Evolutionary conservation across 2,113 vertebrate genomes (phyloP), one percentile per base, ranked within the genome.

Genomic region (Phalacrocorax aristotelis): DNA sequence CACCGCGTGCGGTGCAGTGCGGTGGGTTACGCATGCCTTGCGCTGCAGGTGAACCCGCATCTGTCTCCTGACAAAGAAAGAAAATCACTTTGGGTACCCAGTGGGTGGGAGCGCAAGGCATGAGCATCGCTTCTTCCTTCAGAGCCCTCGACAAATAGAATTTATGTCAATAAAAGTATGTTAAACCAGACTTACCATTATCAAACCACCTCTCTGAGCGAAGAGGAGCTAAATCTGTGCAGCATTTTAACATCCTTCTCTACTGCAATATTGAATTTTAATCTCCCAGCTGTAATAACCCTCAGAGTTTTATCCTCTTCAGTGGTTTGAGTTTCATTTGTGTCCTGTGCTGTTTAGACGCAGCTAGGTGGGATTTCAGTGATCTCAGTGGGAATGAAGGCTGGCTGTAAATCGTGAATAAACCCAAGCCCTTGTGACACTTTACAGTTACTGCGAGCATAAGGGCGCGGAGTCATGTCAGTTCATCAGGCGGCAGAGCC

Each of bases 231-330:
- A 77, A 93, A 81, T 38, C 84, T 25, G 61, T 30, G 80, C 61
- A 61, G 69, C 27, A 11, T 83, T 94, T 46, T 80, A 83, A 51
- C 77, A 60, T 52, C 72, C 65, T 68, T 61, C 25, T 68, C 76
- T 89, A 2, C 87, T 81, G n/a, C 55, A 71, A 40, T 69, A 69
- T 40, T 88, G 87, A 91, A 95, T 88, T 93, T 92, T 89, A 94
- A 87, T 92, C 90, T 96, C 48, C 46, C 49, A 11, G 25, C 62
- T 71, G 36, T 74, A 71, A 90, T 58, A 86, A 91, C 68, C 57
- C 40, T 75, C 46, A 7, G 68, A 48, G 27, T 61, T 79, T 82
- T 65, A 65, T 81, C 61, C 80, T 72, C 62, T 82, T 78, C 42
- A 21, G 38, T 7, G 34, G 22, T 54, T 76, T 82, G 69, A 38